Conservation (phyloP, 2,888 invertebrate genomes). For the Clanis bilineata region DNA sequence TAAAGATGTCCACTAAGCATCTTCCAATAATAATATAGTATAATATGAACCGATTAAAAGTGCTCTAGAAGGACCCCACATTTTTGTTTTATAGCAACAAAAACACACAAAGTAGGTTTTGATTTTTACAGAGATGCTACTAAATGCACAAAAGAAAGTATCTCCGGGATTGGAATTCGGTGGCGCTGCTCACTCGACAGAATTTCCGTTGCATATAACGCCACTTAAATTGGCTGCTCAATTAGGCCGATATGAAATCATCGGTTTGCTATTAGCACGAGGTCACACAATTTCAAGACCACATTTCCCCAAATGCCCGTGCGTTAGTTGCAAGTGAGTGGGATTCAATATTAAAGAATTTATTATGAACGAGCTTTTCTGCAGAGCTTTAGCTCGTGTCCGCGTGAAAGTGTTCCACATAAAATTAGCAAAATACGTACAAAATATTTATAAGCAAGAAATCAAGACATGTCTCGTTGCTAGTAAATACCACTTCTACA, state of each 20-base stretch:
- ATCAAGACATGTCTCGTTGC: no score
- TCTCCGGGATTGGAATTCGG: slow-evolving; percentile 59
- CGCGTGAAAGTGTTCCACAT: no score
- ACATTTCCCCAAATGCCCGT: slow-evolving; percentile 83
- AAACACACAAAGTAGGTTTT: neutral
- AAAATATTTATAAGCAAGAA: no score
- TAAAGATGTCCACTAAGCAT: no score
- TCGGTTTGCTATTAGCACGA: slow-evolving; percentile 84
- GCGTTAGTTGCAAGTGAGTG: slow-evolving; percentile 65
- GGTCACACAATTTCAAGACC: slow-evolving; percentile 85
- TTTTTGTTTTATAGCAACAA: no score
- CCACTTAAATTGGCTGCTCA: slow-evolving; percentile 87
- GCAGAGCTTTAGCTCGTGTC: no score
- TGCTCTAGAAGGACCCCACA: no score
- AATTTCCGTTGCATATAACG: slow-evolving; percentile 86
- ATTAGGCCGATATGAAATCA: slow-evolving; percentile 86
- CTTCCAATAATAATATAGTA: no score
- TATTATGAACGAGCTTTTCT: no score
- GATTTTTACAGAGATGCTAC: slow-evolving; percentile 64
- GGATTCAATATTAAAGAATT: slow-evolving; percentile 21
- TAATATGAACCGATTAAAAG: no score
- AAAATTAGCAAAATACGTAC: no score
- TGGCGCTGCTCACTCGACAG: slow-evolving; percentile 64
- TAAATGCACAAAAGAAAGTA: slow-evolving; percentile 49
- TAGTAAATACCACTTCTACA: no score